These are phyloP conservation scores for Hemicrepidius hirtus DNA, from an alignment of 2,888 invertebrate species.

Conservation along the genomic window DNA sequence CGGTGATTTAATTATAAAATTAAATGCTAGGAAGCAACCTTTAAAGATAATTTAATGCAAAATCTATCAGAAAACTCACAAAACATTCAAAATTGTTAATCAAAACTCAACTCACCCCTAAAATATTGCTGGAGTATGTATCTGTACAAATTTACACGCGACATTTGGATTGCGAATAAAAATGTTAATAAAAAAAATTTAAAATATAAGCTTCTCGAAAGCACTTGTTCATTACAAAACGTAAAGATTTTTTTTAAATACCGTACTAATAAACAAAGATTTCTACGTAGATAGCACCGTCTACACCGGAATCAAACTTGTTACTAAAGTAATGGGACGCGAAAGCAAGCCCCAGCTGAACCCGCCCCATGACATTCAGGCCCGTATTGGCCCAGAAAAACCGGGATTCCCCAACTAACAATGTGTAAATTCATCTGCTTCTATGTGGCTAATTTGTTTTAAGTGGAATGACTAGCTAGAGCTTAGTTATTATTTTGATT, in stretches of 20 bases:
- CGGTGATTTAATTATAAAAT: no score
- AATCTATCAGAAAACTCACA: no score
- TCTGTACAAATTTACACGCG: slow-evolving; percentile 53
- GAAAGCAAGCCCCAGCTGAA: slow-evolving; percentile 26
- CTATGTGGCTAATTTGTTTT: neutral
- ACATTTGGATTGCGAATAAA: slow-evolving; percentile 49
- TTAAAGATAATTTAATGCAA: no score
- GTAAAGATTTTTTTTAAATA: neutral
- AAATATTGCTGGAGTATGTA: slow-evolving; percentile 55
- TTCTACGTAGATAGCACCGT: slow-evolving; percentile 33
- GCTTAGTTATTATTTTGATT: neutral
- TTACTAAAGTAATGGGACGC: slow-evolving; percentile 36
- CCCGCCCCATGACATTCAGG: slow-evolving; percentile 40
- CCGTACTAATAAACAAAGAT: neutral
- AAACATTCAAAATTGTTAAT: no score
- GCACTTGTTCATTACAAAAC: slow-evolving; percentile 26
- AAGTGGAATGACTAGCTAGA: neutral
- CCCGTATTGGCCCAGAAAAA: slow-evolving; percentile 42
- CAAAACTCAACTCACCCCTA: slow-evolving; percentile 57
- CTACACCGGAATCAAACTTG: slow-evolving; percentile 30
- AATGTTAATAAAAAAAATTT: slow-evolving; percentile 5
- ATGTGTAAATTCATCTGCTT: slow-evolving; percentile 10
- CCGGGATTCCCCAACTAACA: slow-evolving; percentile 37
- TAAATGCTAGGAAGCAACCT: no score
- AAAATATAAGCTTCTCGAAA: neutral